Base-by-base conservation (phyloP, 2,888 invertebrate genomes). In the Anthrax anthrax region DNA sequence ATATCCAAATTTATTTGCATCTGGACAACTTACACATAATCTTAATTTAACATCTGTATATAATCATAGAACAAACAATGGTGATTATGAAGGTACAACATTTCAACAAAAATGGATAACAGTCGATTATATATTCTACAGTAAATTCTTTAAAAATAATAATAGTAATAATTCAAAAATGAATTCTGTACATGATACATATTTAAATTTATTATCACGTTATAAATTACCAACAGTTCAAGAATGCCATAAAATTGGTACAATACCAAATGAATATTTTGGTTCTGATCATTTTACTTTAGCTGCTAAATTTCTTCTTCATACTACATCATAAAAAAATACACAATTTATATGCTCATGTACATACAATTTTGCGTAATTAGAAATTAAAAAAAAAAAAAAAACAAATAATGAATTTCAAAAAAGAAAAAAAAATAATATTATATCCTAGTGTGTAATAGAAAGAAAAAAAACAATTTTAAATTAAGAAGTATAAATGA, bases 41-140 rank as follows among this genome's bases (percentile, higher is more conserved):
- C 74, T 91, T 36, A 69, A 72, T 36, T 72, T 91, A 2, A 59
- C 66, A 29, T 86, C 88, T 4, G 81, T 78, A 1, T 89, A 89
- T 61, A 60, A 70, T 27, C 78, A 79, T 56, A 57, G 56, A 32
- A 68, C 71, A 1, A 18, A 14, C 1, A 47, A 56, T 1, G 60
- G 69, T 17, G 69, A 68, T 40, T 48, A 46, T 0, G 82, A 81
- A 58, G 85, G 80, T 0, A 84, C 90, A 6, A 89, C 91, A 0
- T 77, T 72, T 62, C 92, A 92, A 58, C 70, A 77, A 43, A 61
- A 68, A 40, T 86, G 86, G 84, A 67, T 80, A 44, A 84, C 80
- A 0, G 92, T 95, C 0, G 95, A 96, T 69, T 94, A 92, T 61
- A 90, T 96, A 50, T 90, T 92, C 64, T 90, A 84, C 55, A 80